Evolutionary conservation across 2,797 vertebrate genomes (phyloP).

Genomic region (Tolypeutes matacus): DNA sequence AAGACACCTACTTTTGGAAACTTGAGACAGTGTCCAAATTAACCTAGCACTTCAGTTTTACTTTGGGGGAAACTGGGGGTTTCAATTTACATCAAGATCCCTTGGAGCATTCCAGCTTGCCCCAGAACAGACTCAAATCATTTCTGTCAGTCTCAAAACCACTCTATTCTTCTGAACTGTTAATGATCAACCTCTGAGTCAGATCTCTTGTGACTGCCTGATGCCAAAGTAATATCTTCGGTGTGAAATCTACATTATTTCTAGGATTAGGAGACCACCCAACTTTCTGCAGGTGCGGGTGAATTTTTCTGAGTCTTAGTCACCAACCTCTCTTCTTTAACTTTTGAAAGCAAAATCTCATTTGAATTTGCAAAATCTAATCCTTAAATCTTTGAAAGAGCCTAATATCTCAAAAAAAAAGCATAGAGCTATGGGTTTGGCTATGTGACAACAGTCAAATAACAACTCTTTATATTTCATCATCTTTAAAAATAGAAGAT

Average conservation of each 20-base stretch:
- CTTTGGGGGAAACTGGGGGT: background rate
- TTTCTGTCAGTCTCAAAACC: background rate
- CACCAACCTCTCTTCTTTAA: background rate
- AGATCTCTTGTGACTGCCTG: background rate
- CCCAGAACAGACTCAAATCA: background rate
- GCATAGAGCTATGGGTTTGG: background rate
- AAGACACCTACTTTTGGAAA: background rate
- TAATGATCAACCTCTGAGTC: background rate
- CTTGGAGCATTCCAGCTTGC: background rate
- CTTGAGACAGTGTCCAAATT: background rate
- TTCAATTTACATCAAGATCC: background rate
- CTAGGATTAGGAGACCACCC: background rate
- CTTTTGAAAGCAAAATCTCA: constrained; percentile 37
- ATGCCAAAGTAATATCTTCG: background rate
- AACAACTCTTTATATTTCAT: background rate
- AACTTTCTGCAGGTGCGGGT: background rate
- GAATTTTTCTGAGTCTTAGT: background rate
- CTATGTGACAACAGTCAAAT: background rate
- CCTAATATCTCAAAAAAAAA: background rate
- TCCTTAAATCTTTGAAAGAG: background rate
- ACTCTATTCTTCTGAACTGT: background rate
- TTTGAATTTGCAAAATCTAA: background rate
- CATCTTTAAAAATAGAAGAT: background rate
- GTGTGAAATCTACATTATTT: background rate
- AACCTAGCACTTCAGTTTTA: background rate